A percentile compares a stretch with the other conserved stretches of the same genome.
phyloP scores from a whole-genome alignment of 2,888 invertebrate species.

The Erebia epiphron region DNA sequence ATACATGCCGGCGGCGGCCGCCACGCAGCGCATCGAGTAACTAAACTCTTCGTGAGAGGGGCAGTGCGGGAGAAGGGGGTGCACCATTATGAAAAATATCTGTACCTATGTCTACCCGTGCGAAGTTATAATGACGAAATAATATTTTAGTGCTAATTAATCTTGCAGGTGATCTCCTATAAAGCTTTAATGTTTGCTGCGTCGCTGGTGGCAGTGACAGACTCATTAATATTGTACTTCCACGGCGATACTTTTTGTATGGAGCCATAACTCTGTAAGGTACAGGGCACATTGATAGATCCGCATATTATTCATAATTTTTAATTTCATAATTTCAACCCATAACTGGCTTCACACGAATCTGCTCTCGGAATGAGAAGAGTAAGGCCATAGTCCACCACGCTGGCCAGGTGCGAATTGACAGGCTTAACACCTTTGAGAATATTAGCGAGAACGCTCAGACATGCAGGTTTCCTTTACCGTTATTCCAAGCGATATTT shows the following conservation, averaged over 20 bases:
- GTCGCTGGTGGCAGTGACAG: constrained; percentile 27
- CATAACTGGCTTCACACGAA: too few species aligned
- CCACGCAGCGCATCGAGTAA: too few species aligned
- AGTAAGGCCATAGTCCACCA: neutral
- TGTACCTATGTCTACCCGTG: too few species aligned
- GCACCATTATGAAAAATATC: too few species aligned
- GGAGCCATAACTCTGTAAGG: neutral
- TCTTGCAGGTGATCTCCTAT: constrained; percentile 32
- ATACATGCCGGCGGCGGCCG: too few species aligned
- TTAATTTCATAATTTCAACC: too few species aligned
- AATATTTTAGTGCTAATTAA: constrained; percentile 29
- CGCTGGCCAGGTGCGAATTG: neutral
- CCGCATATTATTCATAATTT: too few species aligned
- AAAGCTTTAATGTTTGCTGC: constrained; percentile 24
- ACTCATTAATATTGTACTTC: constrained; percentile 29
- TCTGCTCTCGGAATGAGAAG: neutral
- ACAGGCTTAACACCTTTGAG: neutral
- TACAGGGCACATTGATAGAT: neutral
- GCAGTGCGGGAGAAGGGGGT: too few species aligned
- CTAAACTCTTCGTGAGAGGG: too few species aligned
- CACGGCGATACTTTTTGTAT: constrained; percentile 18
- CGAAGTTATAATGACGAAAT: constrained; percentile 29
- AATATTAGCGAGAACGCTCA: too few species aligned
- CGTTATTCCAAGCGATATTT: too few species aligned
- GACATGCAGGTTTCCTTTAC: too few species aligned